Evolutionary conservation across 2,113 vertebrate species (phyloP).

Genomic region (Myotis lucifugus): DNA sequence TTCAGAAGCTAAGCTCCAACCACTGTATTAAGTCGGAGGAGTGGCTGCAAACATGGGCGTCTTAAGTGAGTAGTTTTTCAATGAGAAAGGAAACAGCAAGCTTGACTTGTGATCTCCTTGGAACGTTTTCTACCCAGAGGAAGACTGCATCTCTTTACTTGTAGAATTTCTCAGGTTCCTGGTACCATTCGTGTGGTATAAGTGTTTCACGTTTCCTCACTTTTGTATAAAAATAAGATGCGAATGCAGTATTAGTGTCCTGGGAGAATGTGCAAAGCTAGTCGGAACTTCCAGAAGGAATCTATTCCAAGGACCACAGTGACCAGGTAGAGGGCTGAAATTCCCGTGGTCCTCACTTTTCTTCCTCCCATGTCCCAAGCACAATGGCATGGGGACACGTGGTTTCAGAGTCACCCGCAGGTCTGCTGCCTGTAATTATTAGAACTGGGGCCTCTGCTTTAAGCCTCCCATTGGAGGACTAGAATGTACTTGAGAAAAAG

Average conservation of each 20-base stretch:
- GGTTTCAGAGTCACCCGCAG: neutral
- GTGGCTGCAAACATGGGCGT: neutral
- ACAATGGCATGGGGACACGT: neutral
- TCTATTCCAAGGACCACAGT: neutral
- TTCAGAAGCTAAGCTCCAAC: neutral
- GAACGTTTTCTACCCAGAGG: neutral
- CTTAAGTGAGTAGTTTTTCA: neutral
- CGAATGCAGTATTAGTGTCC: slow-evolving; percentile 38
- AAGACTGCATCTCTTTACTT: slow-evolving; percentile 36
- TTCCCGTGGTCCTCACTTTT: neutral
- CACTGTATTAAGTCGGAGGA: neutral
- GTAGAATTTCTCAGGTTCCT: slow-evolving; percentile 17
- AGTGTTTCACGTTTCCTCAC: neutral
- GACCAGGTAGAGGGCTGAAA: neutral
- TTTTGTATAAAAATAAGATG: slow-evolving; percentile 47
- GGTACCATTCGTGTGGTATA: neutral
- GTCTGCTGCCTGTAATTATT: neutral
- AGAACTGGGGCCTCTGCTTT: neutral
- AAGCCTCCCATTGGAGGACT: neutral
- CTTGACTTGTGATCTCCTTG: neutral
- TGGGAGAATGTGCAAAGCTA: neutral
- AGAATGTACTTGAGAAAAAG: neutral
- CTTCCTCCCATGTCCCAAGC: neutral
- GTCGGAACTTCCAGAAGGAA: slow-evolving; percentile 18
- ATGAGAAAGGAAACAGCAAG: neutral